Conservation (phyloP, 2,113 vertebrate genomes). For the Isichthys henryi region DNA sequence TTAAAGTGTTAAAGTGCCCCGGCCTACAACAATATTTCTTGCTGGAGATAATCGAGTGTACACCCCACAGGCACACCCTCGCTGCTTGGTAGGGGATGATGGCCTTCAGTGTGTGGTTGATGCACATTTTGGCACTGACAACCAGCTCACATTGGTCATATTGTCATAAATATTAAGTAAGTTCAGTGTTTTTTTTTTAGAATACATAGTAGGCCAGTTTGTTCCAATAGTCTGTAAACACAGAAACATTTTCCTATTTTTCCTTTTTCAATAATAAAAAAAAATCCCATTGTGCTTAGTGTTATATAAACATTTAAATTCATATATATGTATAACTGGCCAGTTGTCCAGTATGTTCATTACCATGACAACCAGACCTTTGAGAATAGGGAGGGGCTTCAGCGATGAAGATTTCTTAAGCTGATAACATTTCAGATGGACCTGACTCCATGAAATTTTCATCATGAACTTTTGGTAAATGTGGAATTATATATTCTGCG, state of each 20-base stretch:
- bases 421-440: background rate
- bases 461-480: background rate
- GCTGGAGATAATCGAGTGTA: no score
- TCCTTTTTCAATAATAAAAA: background rate
- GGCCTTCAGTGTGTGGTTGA: no score
- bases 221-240: background rate
- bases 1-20: no score
- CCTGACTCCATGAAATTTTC: background rate
- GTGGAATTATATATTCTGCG: background rate
- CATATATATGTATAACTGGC: background rate
- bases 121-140: no score
- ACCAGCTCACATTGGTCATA: no score
- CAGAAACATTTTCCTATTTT: background rate
- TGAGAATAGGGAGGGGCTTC: background rate
- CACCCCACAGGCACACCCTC: no score
- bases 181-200: no score
- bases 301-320: background rate
- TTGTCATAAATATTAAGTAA: no score
- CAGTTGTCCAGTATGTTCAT: background rate
- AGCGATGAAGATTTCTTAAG: background rate
- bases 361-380: background rate
- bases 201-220: background rate
- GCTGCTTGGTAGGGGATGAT: no score
- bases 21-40: no score
- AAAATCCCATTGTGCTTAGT: background rate